Evolutionary conservation across 64 coral and sea anemone genomes (phyloP).

Genomic region (Actinia equina): DNA sequence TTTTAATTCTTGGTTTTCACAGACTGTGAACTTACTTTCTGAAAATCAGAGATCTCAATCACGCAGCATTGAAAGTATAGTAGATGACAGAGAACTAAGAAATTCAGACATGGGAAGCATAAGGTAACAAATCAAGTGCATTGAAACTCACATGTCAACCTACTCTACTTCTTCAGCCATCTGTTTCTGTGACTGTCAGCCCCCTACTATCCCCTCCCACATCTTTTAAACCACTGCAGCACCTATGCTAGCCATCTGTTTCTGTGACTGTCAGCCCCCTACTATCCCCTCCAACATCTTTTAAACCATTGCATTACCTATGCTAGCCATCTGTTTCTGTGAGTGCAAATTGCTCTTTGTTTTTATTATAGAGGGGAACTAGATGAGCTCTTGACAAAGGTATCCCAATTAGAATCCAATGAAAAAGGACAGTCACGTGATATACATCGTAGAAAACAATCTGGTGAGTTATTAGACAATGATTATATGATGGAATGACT

Average conservation of each 20-base stretch:
- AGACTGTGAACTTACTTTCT: slow-evolving; percentile 60
- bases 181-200: no score
- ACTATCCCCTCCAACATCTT: no score
- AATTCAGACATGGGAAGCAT: neutral
- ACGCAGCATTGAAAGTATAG: slow-evolving; percentile 54
- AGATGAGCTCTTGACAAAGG: neutral
- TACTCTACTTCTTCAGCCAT: no score
- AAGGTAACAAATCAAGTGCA: neutral
- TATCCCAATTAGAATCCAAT: slow-evolving; percentile 7
- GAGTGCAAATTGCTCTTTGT: neutral
- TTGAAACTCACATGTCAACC: no score
- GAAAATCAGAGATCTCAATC: slow-evolving; percentile 84
- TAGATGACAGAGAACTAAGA: slow-evolving; percentile 51
- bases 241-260: no score
- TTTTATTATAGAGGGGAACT: neutral
- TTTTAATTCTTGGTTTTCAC: neutral
- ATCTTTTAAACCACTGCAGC: no score
- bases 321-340: no score
- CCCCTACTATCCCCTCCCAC: no score
- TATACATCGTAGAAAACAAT: neutral
- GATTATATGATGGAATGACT: no score
- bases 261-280: no score
- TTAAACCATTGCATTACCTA: no score
- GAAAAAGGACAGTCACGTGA: neutral
- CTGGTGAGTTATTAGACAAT: neutral